Base-by-base conservation (phyloP, 1,140 invertebrate species). In the Drosophila biarmipes region DNA sequence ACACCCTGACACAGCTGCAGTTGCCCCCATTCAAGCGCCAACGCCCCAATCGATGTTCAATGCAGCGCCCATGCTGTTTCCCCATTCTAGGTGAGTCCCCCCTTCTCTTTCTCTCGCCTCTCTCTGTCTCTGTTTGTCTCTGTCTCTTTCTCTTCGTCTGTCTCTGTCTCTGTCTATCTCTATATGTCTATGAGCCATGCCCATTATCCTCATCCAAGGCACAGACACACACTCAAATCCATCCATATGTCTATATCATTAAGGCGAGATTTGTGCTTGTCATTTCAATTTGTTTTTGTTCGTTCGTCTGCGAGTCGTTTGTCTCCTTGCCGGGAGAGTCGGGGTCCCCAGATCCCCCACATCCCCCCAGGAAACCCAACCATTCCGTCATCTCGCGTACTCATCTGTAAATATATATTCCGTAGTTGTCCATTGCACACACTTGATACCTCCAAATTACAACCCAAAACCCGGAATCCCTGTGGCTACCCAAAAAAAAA, bases 1-100 rank as follows among this genome's bases (percentile, higher is more conserved):
- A 49, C 96, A 97, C 92, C 96, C 96, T 37, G 96, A 97, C 80
- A 95, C 96, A 31, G 95, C 95, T 35, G 95, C 95, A n/a, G 91
- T 93, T 68, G 80, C 93, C 75, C 92, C 92, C 43, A 77, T 84
- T 14, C 84, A 80, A 24, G 90, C 90, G 66, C 85, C 89, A 48
- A 76, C 92, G 38, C 91, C 90, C 63, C 92, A 92, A 66, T 82
- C 92, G 43, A 81, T 92, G 78, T 90, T 92, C 73, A 92, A 92
- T 69, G 90, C 86, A 31, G 80, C 87, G n/a, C 90, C 91, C 54
- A 90, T 92, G 75, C 73, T 92, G 48, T 89, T 92, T 53, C 92
- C 91, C 48, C 92, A 93, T 79, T 92, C 92, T 56, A 92, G 92
- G 92, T 92, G 78, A 85, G 85, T 58, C 19, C 8, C 10, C 24